phyloP scores from a whole-genome alignment of 2,797 vertebrate genomes.

The Harpagifer antarcticus region DNA sequence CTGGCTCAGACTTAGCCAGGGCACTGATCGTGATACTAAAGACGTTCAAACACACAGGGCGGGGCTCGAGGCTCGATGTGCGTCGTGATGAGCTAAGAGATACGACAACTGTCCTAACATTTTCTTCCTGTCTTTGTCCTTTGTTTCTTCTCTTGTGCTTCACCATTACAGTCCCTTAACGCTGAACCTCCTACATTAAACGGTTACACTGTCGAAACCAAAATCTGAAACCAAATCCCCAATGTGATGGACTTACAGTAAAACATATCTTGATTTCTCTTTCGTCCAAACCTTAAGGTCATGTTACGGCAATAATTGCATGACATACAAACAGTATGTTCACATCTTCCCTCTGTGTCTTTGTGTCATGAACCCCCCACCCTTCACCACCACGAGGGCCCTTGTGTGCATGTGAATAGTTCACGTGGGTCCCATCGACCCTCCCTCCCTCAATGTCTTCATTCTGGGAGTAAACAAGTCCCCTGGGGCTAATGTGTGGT shows the following conservation, averaged over 20 bases:
- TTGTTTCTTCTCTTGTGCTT: constrained; percentile 47
- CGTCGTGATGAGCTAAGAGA: constrained; percentile 70
- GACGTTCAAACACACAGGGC: constrained; percentile 48
- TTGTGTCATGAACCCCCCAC: constrained; percentile 13
- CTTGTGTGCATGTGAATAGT: constrained; percentile 48
- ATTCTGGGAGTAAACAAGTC: constrained; percentile 63
- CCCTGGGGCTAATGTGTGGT: constrained; percentile 65
- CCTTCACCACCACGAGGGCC: constrained; percentile 8
- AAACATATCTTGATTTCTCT: background rate
- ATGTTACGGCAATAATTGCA: background rate
- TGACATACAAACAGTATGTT: background rate
- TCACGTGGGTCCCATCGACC: constrained; percentile 58
- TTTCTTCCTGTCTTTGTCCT: constrained; percentile 66
- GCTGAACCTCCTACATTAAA: background rate
- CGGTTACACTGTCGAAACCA: background rate
- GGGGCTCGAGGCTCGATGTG: constrained; percentile 46
- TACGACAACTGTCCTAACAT: constrained; percentile 47
- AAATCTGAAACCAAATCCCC: background rate
- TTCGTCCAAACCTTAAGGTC: background rate
- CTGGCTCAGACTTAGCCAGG: constrained; percentile 79
- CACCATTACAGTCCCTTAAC: background rate
- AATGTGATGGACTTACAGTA: background rate
- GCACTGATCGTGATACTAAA: constrained; percentile 69
- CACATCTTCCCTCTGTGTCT: constrained; percentile 8
- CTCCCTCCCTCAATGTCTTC: constrained; percentile 42